Conservation (phyloP, 2,888 invertebrate species). For the Microdon myrmicae region DNA sequence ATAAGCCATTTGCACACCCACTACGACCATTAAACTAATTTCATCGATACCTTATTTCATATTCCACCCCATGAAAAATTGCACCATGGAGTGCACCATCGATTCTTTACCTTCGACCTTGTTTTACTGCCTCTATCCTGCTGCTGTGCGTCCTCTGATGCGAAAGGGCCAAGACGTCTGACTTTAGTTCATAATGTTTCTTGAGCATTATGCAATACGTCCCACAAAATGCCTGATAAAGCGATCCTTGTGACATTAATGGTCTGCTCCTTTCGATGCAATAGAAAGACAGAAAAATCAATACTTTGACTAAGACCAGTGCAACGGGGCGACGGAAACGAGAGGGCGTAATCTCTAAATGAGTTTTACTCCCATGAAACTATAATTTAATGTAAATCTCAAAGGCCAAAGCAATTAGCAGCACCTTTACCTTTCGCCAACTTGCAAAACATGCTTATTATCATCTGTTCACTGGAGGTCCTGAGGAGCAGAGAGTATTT, state of each 20-base stretch:
- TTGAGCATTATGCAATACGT: constrained; percentile 45
- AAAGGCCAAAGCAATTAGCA: constrained; percentile 32
- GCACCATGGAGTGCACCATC: too few species aligned
- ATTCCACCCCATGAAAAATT: constrained; percentile 39
- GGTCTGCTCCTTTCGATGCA: constrained; percentile 15
- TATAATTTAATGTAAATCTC: constrained; percentile 48
- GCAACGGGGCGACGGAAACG: not conserved
- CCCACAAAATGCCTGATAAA: constrained; percentile 41
- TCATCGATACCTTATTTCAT: constrained; percentile 47
- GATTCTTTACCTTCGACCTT: constrained; percentile 30
- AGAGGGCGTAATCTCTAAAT: constrained; percentile 29
- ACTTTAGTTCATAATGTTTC: constrained; percentile 39
- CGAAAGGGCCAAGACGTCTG: constrained; percentile 2
- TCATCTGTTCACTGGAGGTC: too few species aligned
- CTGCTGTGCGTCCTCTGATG: too few species aligned
- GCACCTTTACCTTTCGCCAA: constrained; percentile 18
- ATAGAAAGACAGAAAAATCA: not conserved
- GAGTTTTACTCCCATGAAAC: constrained; percentile 30
- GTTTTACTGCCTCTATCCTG: constrained; percentile 15
- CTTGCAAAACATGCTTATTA: not conserved
- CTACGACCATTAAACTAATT: constrained; percentile 47
- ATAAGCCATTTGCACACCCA: constrained; percentile 35
- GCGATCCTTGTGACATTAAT: constrained; percentile 41
- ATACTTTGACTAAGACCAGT: constrained; percentile 12
- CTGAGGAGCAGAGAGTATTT: too few species aligned